Evolutionary conservation across 2,797 vertebrate genomes (phyloP), one percentile per base, ranked within the genome.

Genomic region (Thamnophis elegans): DNA sequence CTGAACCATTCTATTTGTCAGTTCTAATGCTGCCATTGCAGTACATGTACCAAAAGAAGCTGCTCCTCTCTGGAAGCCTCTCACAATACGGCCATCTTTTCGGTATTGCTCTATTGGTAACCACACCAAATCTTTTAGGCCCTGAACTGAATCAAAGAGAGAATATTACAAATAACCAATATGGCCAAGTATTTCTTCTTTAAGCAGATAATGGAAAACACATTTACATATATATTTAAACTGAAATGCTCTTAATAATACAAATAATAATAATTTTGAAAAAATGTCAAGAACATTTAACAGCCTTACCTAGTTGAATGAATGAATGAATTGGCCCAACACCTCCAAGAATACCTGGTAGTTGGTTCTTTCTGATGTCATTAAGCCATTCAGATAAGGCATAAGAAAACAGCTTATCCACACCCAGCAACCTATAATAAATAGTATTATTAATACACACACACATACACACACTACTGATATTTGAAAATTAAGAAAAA

Each of bases 281-380:
- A 85, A 11, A 53, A 10, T 68, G 20, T 62, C 9, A 85, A 58
- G 90, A 95, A 11, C 26, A 90, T 91, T 55, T 92, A 6, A 89
- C 86, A 60, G 85, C 95, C 98, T 98, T 95, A 99, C 99, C 99
- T 95, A 99, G 96, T 55, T 99, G 99, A 6, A 99, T 99, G 85
- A 99, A 96, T 0, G 99, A 99, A 97, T 99, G 99, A 98, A 99
- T 99, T 18, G 99, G 99, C 3, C 99, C 99, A n/a, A 99, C 99
- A 16, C 99, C 99, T 94, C 99, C 99, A 94, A 99, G 96, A 91
- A 99, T 98, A 93, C 99, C 99, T 4, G 99, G 99, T 10, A 99
- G 98, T 96, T 99, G 99, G 95, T 99, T 99, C 97, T 99, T 99
- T 98, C 98, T 99, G 93, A 99, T 99, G 97, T 99, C 99, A 90